Percentiles rank a stretch among this genome's conserved stretches.
Conservation (phyloP, 1,140 invertebrate species). For the Cephus cinctus region DNA sequence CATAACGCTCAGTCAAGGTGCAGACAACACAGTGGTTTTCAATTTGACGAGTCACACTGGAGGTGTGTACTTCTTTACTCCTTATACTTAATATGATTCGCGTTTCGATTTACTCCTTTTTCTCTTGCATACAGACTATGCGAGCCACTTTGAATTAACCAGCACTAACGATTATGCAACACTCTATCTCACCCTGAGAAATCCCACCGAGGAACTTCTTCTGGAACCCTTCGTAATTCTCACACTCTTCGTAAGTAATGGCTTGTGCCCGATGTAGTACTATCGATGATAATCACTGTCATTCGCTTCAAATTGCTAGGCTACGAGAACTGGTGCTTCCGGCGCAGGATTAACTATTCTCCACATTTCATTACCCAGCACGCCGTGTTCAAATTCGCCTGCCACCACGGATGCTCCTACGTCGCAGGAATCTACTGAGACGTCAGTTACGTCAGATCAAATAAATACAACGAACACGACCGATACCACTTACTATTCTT, state of each 20-base stretch:
- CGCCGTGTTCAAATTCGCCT: background rate
- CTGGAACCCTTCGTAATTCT: background rate
- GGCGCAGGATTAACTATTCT: background rate
- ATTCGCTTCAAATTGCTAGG: too few relatives aligned
- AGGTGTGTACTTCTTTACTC: too few relatives aligned
- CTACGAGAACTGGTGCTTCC: background rate
- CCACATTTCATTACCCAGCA: conserved; percentile 1
- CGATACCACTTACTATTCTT: background rate
- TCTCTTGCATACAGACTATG: too few relatives aligned
- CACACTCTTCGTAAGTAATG: background rate
- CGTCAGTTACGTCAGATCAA: background rate
- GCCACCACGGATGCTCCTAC: background rate
- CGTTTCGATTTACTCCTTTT: too few relatives aligned
- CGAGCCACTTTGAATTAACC: too few relatives aligned
- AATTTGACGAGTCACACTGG: background rate
- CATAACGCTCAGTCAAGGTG: conserved; percentile 9
- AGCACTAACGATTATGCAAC: too few relatives aligned
- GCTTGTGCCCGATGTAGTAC: background rate
- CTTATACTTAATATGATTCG: too few relatives aligned
- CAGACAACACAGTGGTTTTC: background rate
- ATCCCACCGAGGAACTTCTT: background rate
- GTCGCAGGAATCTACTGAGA: background rate
- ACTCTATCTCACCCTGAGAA: background rate
- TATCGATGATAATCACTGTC: background rate
- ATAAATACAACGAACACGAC: background rate